Evolutionary conservation across 2,113 vertebrate genomes (phyloP).

Genomic region (Ophiodon elongatus): DNA sequence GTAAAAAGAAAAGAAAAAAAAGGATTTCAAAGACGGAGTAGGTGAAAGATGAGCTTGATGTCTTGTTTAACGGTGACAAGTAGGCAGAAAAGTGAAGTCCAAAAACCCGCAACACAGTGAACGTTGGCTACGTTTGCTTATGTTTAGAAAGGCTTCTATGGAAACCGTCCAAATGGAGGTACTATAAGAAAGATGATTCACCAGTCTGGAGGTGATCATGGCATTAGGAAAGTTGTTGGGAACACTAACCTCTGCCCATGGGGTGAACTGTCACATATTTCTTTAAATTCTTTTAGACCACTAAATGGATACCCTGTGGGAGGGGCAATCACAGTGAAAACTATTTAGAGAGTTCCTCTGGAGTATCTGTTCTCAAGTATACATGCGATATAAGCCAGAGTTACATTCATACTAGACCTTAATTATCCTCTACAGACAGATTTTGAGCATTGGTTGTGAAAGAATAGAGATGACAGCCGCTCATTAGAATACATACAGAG

Average conservation of each 20-base stretch:
- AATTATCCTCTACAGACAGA: not conserved
- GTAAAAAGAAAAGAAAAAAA: not conserved
- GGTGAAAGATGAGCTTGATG: slow-evolving; percentile 43
- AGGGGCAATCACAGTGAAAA: not conserved
- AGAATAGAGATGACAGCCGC: not conserved
- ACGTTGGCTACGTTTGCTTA: slow-evolving; percentile 2
- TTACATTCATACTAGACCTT: not conserved
- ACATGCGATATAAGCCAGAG: not conserved
- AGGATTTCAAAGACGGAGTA: slow-evolving; percentile 2
- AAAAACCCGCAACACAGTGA: slow-evolving; percentile 39
- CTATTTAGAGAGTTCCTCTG: not conserved
- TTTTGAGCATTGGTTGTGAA: not conserved
- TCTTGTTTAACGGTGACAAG: slow-evolving; percentile 40
- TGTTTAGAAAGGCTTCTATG: slow-evolving; percentile 9
- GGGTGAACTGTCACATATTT: slow-evolving; percentile 17
- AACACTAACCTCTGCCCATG: not conserved
- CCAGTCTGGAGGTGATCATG: slow-evolving; percentile 27
- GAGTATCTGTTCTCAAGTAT: not conserved
- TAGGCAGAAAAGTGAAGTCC: slow-evolving; percentile 28
- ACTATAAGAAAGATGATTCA: slow-evolving; percentile 45
- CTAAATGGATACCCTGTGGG: not conserved
- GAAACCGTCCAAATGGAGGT: slow-evolving; percentile 32
- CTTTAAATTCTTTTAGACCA: slow-evolving; percentile 23
- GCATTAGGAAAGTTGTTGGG: slow-evolving; percentile 10
- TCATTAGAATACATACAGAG: not conserved